phyloP scores from a whole-genome alignment of 30 jellyfish, hydroid and myxozoan species.

The Turritopsis dohrnii region DNA sequence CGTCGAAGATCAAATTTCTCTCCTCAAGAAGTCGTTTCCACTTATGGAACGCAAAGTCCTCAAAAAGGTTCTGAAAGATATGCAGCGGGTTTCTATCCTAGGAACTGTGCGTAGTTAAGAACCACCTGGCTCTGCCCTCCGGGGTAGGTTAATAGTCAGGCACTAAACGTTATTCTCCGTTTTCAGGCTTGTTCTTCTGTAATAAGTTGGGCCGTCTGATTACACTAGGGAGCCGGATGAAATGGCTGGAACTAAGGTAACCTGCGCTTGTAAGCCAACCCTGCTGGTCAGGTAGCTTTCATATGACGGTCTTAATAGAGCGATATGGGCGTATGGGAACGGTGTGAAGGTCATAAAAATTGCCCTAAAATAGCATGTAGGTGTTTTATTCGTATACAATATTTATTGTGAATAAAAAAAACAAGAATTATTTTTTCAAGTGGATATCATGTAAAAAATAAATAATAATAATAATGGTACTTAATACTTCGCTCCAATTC shows the following conservation, averaged over 20 bases:
- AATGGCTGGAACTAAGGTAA: neutral
- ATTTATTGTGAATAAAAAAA: neutral
- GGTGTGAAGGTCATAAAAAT: no score
- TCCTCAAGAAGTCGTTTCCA: neutral
- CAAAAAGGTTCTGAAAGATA: neutral
- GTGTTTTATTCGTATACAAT: neutral
- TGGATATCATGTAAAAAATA: neutral
- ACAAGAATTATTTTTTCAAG: neutral
- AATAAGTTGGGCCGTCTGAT: neutral
- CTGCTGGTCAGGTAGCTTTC: neutral
- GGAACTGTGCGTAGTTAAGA: neutral
- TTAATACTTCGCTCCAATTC: neutral
- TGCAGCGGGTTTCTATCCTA: neutral
- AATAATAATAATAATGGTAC: neutral
- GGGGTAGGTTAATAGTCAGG: neutral
- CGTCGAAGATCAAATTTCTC: no score
- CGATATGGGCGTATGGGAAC: neutral
- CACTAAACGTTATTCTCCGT: neutral
- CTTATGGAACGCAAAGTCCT: neutral
- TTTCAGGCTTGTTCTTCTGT: neutral
- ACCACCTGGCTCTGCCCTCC: neutral
- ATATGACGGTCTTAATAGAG: neutral
- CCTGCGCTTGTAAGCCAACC: neutral
- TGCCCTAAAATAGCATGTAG: neutral
- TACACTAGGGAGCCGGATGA: no score